These are phyloP conservation scores for Thripadectes ignobilis DNA, from an alignment of 2,797 vertebrate species.

Conservation along the genomic window DNA sequence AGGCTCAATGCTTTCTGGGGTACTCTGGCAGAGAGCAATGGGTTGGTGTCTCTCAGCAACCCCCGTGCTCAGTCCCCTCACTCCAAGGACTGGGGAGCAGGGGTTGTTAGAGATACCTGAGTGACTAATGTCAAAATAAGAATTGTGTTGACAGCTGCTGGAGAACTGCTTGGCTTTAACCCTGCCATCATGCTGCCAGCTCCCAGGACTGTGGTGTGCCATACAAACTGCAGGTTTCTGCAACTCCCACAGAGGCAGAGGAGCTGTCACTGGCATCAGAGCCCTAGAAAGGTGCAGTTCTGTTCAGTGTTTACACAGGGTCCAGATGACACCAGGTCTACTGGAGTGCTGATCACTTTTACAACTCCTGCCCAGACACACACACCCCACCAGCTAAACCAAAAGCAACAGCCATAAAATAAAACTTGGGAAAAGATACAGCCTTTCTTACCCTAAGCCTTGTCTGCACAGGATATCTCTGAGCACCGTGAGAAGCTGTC, in stretches of 20 bases:
- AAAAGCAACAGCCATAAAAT: neutral
- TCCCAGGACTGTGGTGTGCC: neutral
- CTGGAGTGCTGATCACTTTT: neutral
- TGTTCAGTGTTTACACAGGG: neutral
- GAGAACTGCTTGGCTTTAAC: neutral
- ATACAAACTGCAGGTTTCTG: neutral
- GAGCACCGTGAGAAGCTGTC: neutral
- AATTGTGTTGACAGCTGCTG: neutral
- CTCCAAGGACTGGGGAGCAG: neutral
- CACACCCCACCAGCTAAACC: neutral
- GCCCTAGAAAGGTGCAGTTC: neutral
- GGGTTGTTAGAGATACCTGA: neutral
- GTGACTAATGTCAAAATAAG: neutral
- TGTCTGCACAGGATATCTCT: neutral
- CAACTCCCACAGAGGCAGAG: neutral
- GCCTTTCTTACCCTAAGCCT: neutral
- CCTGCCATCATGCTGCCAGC: neutral
- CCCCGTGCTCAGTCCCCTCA: rapidly evolving
- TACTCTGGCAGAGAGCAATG: neutral
- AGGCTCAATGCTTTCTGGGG: neutral
- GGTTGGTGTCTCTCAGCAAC: neutral
- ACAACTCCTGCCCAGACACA: neutral
- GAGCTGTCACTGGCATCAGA: neutral
- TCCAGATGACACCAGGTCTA: neutral
- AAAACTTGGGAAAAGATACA: neutral